Evolutionary conservation across 2,797 vertebrate species (phyloP).

Genomic region (Mormyrops attenuatus): DNA sequence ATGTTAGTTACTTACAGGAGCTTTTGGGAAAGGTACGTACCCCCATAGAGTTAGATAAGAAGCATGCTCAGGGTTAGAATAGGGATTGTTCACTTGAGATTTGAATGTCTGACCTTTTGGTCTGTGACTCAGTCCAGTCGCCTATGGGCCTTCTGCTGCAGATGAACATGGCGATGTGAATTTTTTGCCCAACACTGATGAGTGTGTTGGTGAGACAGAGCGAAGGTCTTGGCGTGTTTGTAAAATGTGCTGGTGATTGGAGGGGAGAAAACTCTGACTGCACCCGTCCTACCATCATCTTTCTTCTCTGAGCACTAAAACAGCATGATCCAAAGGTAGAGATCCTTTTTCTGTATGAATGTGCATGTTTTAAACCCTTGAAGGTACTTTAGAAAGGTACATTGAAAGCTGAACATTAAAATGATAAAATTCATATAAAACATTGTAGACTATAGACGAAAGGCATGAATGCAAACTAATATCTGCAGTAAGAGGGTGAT

Average conservation of each 20-base stretch:
- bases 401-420: not conserved
- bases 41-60: not conserved
- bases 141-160: not conserved
- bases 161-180: not conserved
- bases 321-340: not conserved
- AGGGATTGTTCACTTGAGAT: not conserved
- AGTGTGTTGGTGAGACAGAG: no score
- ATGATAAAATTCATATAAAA: not conserved
- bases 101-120: not conserved
- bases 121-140: not conserved
- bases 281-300: not conserved
- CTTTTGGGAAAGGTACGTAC: not conserved
- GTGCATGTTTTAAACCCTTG: not conserved
- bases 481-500: no score
- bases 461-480: no score
- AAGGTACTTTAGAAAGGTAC: not conserved
- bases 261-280: no score
- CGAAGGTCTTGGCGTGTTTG: no score
- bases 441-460: no score
- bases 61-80: not conserved
- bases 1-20: not conserved
- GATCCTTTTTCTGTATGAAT: not conserved
- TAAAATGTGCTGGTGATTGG: no score
- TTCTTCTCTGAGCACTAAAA: not conserved
- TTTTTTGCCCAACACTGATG: not conserved